A percentile compares a stretch with the other conserved stretches of the same genome.
Evolutionary conservation across 2,113 vertebrate species (phyloP).

Genomic region (Oreochromis tanganicae): DNA sequence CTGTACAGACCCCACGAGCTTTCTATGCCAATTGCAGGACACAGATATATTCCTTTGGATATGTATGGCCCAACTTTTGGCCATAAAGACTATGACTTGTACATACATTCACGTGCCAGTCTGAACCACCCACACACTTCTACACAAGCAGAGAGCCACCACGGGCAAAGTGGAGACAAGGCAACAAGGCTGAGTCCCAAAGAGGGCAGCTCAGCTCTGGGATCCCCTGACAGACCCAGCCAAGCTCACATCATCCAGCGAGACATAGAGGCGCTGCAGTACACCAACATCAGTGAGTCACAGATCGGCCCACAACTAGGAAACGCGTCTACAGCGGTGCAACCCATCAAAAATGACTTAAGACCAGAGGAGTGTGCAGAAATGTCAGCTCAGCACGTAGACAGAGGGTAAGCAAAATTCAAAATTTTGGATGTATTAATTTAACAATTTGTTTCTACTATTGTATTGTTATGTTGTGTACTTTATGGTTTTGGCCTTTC

Average conservation of each 20-base stretch:
- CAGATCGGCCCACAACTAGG: slow-evolving; percentile 53
- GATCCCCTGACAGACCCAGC: slow-evolving; percentile 88
- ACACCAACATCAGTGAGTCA: slow-evolving; percentile 21
- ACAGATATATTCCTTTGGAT: slow-evolving; percentile 58
- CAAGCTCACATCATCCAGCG: slow-evolving; percentile 82
- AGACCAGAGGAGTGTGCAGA: slow-evolving; percentile 51
- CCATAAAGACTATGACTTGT: slow-evolving; percentile 62
- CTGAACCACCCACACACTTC: slow-evolving; percentile 63
- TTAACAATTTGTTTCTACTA: neutral
- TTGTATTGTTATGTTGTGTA: neutral
- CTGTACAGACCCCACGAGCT: slow-evolving; percentile 78
- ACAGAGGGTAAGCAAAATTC: slow-evolving; percentile 24
- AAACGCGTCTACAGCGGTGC: slow-evolving; percentile 23
- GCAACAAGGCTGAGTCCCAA: slow-evolving; percentile 85
- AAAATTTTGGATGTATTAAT: neutral
- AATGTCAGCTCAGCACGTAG: neutral
- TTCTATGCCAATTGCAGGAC: slow-evolving; percentile 37
- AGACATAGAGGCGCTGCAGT: slow-evolving; percentile 50
- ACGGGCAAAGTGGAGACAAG: slow-evolving; percentile 66
- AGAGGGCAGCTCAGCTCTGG: slow-evolving; percentile 83
- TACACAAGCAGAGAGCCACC: slow-evolving; percentile 30
- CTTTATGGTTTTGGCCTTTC: neutral
- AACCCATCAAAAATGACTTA: slow-evolving; percentile 55
- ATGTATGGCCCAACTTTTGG: slow-evolving; percentile 70
- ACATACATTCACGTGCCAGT: slow-evolving; percentile 65